Conservation (phyloP, 2,888 invertebrate species). For the Rhopalosiphum nymphaeae region DNA sequence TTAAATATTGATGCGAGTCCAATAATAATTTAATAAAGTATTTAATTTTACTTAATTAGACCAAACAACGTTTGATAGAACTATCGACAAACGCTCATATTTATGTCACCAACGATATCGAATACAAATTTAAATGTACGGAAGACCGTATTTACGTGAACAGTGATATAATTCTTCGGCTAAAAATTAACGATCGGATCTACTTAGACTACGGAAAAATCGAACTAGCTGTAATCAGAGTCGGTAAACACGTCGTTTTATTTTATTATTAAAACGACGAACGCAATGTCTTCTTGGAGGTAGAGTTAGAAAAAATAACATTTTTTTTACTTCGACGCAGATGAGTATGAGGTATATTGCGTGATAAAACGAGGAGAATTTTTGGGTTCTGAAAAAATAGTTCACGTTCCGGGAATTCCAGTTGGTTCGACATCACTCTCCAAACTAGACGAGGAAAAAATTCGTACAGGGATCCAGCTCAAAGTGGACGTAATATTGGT, state of each 20-base stretch:
- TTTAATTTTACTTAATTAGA: neutral
- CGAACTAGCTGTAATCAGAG: constrained; percentile 66
- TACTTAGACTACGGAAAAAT: constrained; percentile 67
- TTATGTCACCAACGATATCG: constrained; percentile 67
- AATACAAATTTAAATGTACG: constrained; percentile 66
- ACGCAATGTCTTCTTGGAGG: neutral
- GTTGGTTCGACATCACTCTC: constrained; percentile 70
- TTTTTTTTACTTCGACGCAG: constrained; percentile 66
- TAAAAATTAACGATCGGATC: constrained; percentile 66
- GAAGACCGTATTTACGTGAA: constrained; percentile 66
- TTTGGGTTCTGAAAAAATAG: constrained; percentile 73
- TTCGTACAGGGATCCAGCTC: constrained; percentile 69
- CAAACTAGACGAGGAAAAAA: constrained; percentile 72
- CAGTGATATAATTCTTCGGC: constrained; percentile 65
- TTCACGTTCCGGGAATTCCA: constrained; percentile 73
- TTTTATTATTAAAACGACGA: neutral
- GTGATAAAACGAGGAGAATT: constrained; percentile 73
- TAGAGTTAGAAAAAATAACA: neutral
- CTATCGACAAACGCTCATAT: constrained; percentile 66
- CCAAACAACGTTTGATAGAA: constrained; percentile 54
- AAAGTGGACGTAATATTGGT: constrained; percentile 69
- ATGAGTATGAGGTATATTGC: constrained; percentile 73
- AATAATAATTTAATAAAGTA: neutral
- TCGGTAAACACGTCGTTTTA: constrained; percentile 49
- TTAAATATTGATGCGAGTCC: neutral